phyloP scores from a whole-genome alignment of 35 echinoderm and acorn worm genomes.

The Apostichopus californicus region DNA sequence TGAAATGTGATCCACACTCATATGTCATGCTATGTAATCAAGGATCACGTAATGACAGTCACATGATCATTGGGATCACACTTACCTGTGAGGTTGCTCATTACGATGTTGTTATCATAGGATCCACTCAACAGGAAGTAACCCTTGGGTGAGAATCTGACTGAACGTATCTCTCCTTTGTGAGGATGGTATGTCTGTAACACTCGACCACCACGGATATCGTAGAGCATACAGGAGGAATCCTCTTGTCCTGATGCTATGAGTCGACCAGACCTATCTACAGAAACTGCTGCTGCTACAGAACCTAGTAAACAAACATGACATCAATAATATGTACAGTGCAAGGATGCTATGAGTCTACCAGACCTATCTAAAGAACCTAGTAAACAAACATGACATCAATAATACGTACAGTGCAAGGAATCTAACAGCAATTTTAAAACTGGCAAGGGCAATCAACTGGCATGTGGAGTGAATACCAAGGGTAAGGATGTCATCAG shows the following conservation, averaged over 20 bases:
- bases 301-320: slow-evolving; percentile 54
- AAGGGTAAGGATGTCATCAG: too few relatives aligned
- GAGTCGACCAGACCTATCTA: slow-evolving; percentile 80
- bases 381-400: slow-evolving; percentile 9
- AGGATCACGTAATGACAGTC: too few relatives aligned
- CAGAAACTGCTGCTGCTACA: slow-evolving; percentile 66
- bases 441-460: too few relatives aligned
- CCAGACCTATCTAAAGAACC: slow-evolving; percentile 80
- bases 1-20: too few relatives aligned
- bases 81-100: slow-evolving; percentile 86
- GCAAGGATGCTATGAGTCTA: slow-evolving; percentile 71
- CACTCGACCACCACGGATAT: slow-evolving; percentile 84
- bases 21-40: too few relatives aligned
- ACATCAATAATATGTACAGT: not conserved
- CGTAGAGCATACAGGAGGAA: slow-evolving; percentile 84
- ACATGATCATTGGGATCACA: not conserved
- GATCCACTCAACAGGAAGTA: slow-evolving; percentile 90
- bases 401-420: not conserved
- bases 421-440: slow-evolving; percentile 51
- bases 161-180: slow-evolving; percentile 78
- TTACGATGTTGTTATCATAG: slow-evolving; percentile 77
- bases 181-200: slow-evolving; percentile 86
- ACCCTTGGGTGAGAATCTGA: slow-evolving; percentile 82
- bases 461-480: too few relatives aligned
- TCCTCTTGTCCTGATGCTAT: slow-evolving; percentile 94